These are phyloP conservation scores for Myocastor coypus DNA, from an alignment of 2,113 vertebrate species.

Conservation along the genomic window DNA sequence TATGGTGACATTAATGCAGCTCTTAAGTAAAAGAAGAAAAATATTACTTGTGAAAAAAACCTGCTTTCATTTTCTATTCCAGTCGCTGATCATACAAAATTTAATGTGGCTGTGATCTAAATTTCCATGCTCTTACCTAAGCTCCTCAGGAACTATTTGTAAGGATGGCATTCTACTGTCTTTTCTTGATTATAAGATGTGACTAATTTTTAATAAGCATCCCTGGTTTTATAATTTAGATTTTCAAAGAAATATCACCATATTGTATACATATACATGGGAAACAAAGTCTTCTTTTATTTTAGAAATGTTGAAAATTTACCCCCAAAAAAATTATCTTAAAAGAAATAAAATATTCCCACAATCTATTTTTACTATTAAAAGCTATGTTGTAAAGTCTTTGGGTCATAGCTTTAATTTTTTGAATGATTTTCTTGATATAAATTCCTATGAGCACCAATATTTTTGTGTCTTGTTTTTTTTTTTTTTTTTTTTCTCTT, in stretches of 20 bases:
- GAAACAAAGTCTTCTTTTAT: background rate
- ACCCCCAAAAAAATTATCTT: background rate
- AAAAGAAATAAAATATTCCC: constrained; percentile 38
- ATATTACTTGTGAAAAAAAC: background rate
- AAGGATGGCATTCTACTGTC: background rate
- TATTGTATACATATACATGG: background rate
- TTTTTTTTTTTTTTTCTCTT: too few species aligned
- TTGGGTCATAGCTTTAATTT: background rate
- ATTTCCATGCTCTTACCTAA: constrained; percentile 36
- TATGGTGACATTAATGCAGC: background rate
- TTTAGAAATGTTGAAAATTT: constrained; percentile 61
- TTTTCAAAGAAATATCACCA: constrained; percentile 28
- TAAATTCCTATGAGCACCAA: background rate
- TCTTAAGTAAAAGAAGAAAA: constrained; percentile 34
- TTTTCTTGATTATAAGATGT: constrained; percentile 39
- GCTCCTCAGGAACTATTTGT: constrained; percentile 49
- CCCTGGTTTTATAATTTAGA: constrained; percentile 38
- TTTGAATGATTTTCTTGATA: constrained; percentile 52
- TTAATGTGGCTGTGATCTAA: background rate
- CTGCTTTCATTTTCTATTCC: background rate
- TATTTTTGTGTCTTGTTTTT: background rate
- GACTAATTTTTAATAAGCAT: constrained; percentile 49
- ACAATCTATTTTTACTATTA: constrained; percentile 22
- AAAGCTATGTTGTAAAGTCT: constrained; percentile 8
- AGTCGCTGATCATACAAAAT: background rate